phyloP scores from a whole-genome alignment of 23 tunicate species.

The Botrylloides violaceus region DNA sequence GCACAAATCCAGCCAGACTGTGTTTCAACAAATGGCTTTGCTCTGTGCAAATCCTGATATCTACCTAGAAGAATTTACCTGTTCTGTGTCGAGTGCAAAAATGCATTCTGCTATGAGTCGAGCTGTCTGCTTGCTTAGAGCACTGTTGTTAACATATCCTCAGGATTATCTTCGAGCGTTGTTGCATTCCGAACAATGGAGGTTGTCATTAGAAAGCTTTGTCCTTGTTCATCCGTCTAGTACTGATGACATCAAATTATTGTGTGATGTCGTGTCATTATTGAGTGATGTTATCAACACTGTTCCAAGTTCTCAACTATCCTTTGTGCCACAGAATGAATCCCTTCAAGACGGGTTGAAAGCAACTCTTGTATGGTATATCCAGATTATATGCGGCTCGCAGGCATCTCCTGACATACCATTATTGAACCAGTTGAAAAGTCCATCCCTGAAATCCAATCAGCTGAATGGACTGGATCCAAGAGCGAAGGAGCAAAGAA shows the following conservation, averaged over 20 bases:
- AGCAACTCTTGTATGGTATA: neutral
- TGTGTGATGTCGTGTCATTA: slow-evolving; percentile 31
- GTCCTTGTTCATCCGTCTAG: slow-evolving; percentile 60
- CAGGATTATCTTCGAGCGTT: slow-evolving; percentile 9
- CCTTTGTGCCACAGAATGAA: neutral
- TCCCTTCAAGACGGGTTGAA: neutral
- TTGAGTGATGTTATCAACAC: slow-evolving; percentile 37
- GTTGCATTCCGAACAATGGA: slow-evolving; percentile 37
- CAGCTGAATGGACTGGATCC: slow-evolving; percentile 1
- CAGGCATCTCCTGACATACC: neutral
- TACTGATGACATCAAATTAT: slow-evolving; percentile 62
- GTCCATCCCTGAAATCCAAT: neutral
- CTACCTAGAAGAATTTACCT: slow-evolving; percentile 18
- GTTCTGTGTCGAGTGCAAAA: slow-evolving; percentile 33
- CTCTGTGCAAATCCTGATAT: slow-evolving; percentile 30
- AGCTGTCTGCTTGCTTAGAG: slow-evolving; percentile 41
- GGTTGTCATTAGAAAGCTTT: slow-evolving; percentile 43
- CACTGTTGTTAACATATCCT: slow-evolving; percentile 27
- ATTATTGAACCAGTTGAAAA: slow-evolving; percentile 1
- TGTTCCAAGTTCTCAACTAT: neutral
- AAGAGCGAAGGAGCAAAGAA: slow-evolving; percentile 45
- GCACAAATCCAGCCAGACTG: slow-evolving; percentile 17
- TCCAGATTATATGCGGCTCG: neutral
- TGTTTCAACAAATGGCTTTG: neutral
- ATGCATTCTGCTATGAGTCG: slow-evolving; percentile 55